Evolutionary conservation across 1,140 invertebrate genomes (phyloP).

Genomic region (Ceratosolen solmsi): DNA sequence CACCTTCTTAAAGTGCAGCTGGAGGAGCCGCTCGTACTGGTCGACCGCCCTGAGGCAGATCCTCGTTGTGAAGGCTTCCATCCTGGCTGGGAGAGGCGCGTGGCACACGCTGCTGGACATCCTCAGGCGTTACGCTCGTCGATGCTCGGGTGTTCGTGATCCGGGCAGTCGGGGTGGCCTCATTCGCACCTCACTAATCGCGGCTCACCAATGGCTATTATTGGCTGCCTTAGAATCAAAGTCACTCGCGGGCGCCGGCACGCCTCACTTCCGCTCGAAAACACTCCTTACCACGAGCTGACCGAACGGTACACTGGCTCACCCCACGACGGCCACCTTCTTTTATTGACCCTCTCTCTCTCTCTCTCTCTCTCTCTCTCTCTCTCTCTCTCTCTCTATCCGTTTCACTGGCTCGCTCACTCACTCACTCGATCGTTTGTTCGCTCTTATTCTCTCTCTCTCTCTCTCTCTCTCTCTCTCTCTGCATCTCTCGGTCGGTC

Average conservation of each 20-base stretch:
- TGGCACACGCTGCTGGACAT: slow-evolving; percentile 71
- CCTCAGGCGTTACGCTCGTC: slow-evolving; percentile 41
- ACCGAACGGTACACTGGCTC: slow-evolving; percentile 50
- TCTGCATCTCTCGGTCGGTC: neutral
- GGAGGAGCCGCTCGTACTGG: slow-evolving; percentile 76
- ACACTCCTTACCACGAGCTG: neutral
- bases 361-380: too few relatives aligned
- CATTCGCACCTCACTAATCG: too few relatives aligned
- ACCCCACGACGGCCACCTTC: slow-evolving; percentile 38
- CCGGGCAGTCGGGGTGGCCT: neutral
- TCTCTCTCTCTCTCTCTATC: too few relatives aligned
- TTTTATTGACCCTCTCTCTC: slow-evolving; percentile 48
- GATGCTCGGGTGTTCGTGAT: neutral
- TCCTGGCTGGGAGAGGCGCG: slow-evolving; percentile 72
- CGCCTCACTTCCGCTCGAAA: neutral
- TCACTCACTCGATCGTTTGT: too few relatives aligned
- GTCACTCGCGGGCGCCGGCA: neutral
- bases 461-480: slow-evolving; percentile 34
- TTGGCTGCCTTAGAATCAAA: neutral
- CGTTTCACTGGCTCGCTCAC: too few relatives aligned
- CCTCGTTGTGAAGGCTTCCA: slow-evolving; percentile 75
- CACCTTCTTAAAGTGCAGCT: slow-evolving; percentile 68
- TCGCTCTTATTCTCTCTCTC: too few relatives aligned
- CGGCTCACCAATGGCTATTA: too few relatives aligned
- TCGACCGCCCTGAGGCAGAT: slow-evolving; percentile 76